Evolutionary conservation across 2,113 vertebrate species (phyloP).

Genomic region (Trogon surrucura): DNA sequence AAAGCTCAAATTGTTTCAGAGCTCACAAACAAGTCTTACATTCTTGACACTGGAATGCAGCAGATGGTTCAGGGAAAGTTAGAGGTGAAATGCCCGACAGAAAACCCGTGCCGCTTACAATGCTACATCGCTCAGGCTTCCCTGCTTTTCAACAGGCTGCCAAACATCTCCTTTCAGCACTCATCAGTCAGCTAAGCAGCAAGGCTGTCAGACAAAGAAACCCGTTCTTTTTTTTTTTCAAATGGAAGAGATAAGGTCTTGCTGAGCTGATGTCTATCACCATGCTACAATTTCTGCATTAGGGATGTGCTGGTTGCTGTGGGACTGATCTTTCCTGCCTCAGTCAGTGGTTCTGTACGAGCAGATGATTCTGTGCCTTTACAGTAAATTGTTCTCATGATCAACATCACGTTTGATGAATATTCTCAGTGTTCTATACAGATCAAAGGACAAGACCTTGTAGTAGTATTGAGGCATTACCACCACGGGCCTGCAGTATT

Average conservation of each 20-base stretch:
- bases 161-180: conserved; percentile 28
- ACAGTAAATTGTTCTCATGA: neutral
- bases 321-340: neutral
- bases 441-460: neutral
- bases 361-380: neutral
- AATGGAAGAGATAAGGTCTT: neutral
- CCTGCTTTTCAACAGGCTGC: conserved; percentile 23
- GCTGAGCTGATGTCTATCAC: neutral
- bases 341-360: neutral
- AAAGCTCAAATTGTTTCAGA: conserved; percentile 51
- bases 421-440: neutral
- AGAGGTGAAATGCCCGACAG: conserved; percentile 24
- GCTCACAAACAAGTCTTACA: conserved; percentile 49
- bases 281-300: fast-evolving
- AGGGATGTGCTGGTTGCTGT: neutral
- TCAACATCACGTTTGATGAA: neutral
- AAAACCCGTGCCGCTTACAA: conserved; percentile 4
- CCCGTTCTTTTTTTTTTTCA: neutral
- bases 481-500: neutral
- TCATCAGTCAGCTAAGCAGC: conserved; percentile 16
- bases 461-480: neutral
- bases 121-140: neutral
- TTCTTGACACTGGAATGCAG: conserved; percentile 53
- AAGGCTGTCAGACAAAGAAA: conserved; percentile 10
- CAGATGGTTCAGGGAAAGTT: conserved; percentile 59